Evolutionary conservation across 2,113 vertebrate genomes (phyloP), one percentile per base, ranked within the genome.

Genomic region (Epinephelus fuscoguttatus): DNA sequence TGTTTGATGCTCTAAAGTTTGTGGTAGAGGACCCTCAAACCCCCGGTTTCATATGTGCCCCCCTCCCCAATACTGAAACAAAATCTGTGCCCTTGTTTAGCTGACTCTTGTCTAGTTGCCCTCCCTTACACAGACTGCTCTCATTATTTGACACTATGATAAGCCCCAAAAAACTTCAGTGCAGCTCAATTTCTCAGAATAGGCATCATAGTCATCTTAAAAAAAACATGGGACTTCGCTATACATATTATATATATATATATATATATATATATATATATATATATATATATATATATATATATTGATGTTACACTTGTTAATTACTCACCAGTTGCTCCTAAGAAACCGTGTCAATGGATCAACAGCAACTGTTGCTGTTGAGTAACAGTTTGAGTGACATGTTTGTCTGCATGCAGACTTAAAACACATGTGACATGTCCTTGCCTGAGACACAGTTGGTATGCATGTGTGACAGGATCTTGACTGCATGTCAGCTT

Each of bases 401-500:
- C 87, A 85, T 81, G 87, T 92, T 91, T 90, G 70, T 73, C 61
- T 66, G 59, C 70, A 19, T n/a, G 33, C 56, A 57, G 45, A 42
- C n/a, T 12, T 1, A 15, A 1, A 15, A 47, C 66, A 27, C 56
- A 70, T 68, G 79, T 78, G 76, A 86, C 74, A 15, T 13, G 74
- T 78, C 50, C 40, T 14, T 13, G 25, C 62, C 5, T 56, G 45
- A 47, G 62, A 87, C 47, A 6, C 67, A 64, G 57, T 8, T 63
- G 19, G 59, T 57, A 75, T 84, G 75, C 47, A 27, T 69, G 79
- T 50, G 13, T 80, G 70, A 76, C 63, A 25, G 53, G 68, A 92
- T 91, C 88, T 91, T 19, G 14, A 61, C 33, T 70, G 30, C 6
- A 66, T 47, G 90, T 92, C 91, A 71, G 45, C 4, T 73, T 90